Base-by-base conservation (phyloP, 2,113 vertebrate species). In the Sander lucioperca region DNA sequence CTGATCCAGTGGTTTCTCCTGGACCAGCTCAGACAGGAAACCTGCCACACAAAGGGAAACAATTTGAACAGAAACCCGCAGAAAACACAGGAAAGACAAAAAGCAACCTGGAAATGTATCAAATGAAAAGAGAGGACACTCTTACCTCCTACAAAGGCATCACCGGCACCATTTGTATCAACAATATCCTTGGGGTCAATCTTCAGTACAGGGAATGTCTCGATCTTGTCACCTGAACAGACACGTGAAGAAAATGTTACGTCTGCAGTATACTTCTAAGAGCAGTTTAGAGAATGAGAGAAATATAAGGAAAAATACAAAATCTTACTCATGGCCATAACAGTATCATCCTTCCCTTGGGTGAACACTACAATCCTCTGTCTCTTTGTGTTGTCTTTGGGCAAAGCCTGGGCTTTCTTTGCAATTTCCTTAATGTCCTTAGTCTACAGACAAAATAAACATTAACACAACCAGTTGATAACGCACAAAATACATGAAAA, bases 141-240 rank as follows among this genome's bases (percentile, higher is more conserved):
- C 72, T 45, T 84, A 99, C 98, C 98, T 97, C 98, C 98, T 73
- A 99, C 98, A 94, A 99, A 99, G 6, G 98, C 98, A 89, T 99
- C 98, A 71, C 98, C 98, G 64, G 98, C 98, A 93, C 98, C 98
- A 74, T 96, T 99, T 87, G 98, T 99, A 92, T 99, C 98, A 85
- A 99, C 94, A n/a, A 99, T 97, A 90, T 97, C 95, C 90, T 96
- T 96, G 84, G 97, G 96, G 88, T 99, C 96, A 54, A 97, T 97
- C 91, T 96, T 94, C 88, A 98, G 83, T 33, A 99, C 97, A 27
- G 97, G 93, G 89, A 97, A 99, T 59, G 94, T 86, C 19, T 94
- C 93, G 51, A 98, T 92, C 90, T 96, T 96, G 82, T 93, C 97
- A 94, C 64, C 86, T 97, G 91, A 21, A 74, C 74, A 88, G 88